These are phyloP conservation scores for Mastomys natalensis DNA, from an alignment of 2,113 vertebrate genomes.

Conservation along the genomic window DNA sequence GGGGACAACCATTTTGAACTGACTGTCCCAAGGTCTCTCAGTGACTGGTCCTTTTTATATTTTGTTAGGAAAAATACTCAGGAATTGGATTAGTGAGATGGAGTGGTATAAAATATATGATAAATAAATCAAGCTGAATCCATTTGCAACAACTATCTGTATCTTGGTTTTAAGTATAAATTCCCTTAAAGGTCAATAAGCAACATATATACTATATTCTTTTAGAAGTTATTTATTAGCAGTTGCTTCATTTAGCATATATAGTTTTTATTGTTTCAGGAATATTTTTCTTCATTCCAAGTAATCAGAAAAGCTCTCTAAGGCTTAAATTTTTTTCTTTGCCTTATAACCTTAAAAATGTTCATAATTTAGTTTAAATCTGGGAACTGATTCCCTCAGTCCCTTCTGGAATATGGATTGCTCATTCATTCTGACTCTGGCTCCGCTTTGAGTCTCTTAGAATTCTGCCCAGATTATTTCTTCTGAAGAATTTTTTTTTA, in stretches of 20 bases:
- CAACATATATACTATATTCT: not conserved
- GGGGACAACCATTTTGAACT: not conserved
- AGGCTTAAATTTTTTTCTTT: constrained; percentile 17
- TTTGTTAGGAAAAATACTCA: not conserved
- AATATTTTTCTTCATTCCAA: constrained; percentile 10
- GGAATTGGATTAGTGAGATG: not conserved
- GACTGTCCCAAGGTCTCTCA: not conserved
- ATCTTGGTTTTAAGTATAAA: constrained; percentile 16
- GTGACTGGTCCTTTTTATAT: not conserved
- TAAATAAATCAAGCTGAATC: constrained; percentile 31
- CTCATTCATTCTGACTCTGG: constrained; percentile 58
- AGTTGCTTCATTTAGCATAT: not conserved
- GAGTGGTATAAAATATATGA: constrained; percentile 26
- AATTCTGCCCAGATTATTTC: constrained; percentile 66
- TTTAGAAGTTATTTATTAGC: not conserved
- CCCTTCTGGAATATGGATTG: not conserved
- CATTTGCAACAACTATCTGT: not conserved
- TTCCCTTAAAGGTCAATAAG: not conserved
- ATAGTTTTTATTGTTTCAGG: constrained; percentile 31
- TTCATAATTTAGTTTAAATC: constrained; percentile 64
- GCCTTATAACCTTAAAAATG: constrained; percentile 1
- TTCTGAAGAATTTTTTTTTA: constrained; percentile 15
- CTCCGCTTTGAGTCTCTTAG: constrained; percentile 70
- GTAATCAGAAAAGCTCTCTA: constrained; percentile 11
- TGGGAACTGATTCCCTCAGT: constrained; percentile 10